Evolutionary conservation across 2,113 vertebrate genomes (phyloP).

Genomic region (Paraplagusia blochii): DNA sequence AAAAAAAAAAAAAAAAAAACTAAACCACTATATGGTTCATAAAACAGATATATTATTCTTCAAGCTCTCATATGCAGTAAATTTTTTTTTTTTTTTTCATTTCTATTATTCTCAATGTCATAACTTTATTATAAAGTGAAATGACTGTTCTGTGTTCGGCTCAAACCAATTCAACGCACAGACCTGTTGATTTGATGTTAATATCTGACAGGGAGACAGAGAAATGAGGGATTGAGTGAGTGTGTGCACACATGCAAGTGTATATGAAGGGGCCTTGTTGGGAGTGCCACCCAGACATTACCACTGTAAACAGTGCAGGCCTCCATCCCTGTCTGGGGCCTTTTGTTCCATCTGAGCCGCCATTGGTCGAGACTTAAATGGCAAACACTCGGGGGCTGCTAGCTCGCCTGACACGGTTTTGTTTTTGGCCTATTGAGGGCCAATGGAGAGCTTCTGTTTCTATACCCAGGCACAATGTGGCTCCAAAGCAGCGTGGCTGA

Average conservation of each 20-base stretch:
- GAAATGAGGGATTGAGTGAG: slow-evolving; percentile 31
- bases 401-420: slow-evolving; percentile 75
- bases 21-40: too few species aligned
- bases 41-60: too few species aligned
- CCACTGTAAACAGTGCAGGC: slow-evolving; percentile 69
- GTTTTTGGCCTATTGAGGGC: slow-evolving; percentile 70
- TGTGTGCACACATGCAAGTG: slow-evolving; percentile 35
- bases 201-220: slow-evolving; percentile 13
- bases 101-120: too few species aligned
- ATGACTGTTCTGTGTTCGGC: slow-evolving; percentile 8
- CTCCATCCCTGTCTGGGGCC: slow-evolving; percentile 56
- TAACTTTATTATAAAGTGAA: not conserved
- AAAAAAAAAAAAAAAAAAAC: too few species aligned
- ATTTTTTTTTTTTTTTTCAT: too few species aligned
- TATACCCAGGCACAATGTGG: slow-evolving; percentile 64
- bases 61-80: too few species aligned
- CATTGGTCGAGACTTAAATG: slow-evolving; percentile 72
- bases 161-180: not conserved
- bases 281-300: slow-evolving; percentile 64
- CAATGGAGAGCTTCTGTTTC: slow-evolving; percentile 75
- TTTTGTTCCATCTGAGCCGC: slow-evolving; percentile 66
- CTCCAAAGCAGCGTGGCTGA: slow-evolving; percentile 70
- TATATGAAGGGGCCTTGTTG: slow-evolving; percentile 48
- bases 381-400: slow-evolving; percentile 74
- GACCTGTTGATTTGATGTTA: slow-evolving; percentile 39